Evolutionary conservation across 2,888 invertebrate genomes (phyloP).

Genomic region (Pandemis cinnamomeana): DNA sequence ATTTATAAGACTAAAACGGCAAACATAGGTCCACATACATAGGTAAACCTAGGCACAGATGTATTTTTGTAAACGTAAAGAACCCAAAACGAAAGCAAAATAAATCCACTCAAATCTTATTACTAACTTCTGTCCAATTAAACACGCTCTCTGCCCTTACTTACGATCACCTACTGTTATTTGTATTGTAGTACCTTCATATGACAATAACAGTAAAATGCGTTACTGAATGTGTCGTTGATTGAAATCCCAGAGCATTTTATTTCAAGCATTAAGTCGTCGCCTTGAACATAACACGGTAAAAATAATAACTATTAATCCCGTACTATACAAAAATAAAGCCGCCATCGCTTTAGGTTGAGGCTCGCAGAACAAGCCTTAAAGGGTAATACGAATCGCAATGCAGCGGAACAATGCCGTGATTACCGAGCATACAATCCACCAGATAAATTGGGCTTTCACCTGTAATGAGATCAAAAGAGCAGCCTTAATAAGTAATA

Average conservation of each 20-base stretch:
- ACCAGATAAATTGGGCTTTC: slow-evolving; percentile 38
- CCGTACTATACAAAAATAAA: slow-evolving; percentile 5
- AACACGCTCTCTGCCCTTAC: slow-evolving; percentile 55
- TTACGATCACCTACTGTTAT: slow-evolving; percentile 42
- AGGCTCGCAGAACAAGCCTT: slow-evolving; percentile 19
- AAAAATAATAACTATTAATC: not conserved
- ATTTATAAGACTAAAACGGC: not conserved
- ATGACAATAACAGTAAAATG: slow-evolving; percentile 25
- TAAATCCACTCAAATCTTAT: no score
- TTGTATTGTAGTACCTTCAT: slow-evolving; percentile 23
- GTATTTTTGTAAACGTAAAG: not conserved
- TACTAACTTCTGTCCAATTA: slow-evolving; percentile 65
- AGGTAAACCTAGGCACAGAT: no score
- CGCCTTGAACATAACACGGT: not conserved
- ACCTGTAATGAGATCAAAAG: slow-evolving; percentile 48
- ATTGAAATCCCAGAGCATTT: slow-evolving; percentile 23
- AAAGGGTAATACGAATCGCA: slow-evolving; percentile 44
- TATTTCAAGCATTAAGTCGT: not conserved
- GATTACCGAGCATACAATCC: slow-evolving; percentile 48
- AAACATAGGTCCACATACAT: no score
- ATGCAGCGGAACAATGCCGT: slow-evolving; percentile 46
- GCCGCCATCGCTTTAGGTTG: slow-evolving; percentile 1
- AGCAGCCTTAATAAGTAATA: slow-evolving; percentile 42
- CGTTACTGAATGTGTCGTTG: slow-evolving; percentile 26
- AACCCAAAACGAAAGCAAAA: not conserved